Percentiles rank a stretch among this genome's conserved stretches.
phyloP scores from a whole-genome alignment of 2,797 vertebrate species.

The Trematomus bernacchii region DNA sequence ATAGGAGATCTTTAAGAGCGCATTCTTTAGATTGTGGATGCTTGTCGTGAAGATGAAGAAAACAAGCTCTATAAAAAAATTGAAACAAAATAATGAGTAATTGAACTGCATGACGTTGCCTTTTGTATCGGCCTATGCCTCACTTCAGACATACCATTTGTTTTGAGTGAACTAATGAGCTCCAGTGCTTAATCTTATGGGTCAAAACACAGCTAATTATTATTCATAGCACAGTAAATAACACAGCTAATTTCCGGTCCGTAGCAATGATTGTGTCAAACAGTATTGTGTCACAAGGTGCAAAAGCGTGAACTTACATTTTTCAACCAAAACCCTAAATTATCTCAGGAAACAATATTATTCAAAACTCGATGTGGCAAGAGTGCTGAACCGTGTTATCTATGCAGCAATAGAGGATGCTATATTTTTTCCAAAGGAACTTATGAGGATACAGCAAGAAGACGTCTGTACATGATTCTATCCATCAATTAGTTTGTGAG shows the following conservation, averaged over 20 bases:
- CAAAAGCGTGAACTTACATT: neutral
- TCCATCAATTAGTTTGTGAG: no score
- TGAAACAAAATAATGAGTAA: neutral
- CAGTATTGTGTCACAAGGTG: neutral
- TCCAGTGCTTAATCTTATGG: slow-evolving; percentile 5
- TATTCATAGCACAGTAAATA: slow-evolving; percentile 5
- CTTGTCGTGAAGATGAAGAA: neutral
- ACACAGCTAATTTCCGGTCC: no score
- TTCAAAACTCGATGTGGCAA: neutral
- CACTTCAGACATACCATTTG: slow-evolving; percentile 3
- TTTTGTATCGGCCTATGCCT: neutral
- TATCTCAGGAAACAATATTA: neutral
- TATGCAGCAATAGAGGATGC: neutral
- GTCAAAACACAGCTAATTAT: slow-evolving; percentile 22
- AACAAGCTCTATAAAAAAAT: neutral
- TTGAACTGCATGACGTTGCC: neutral
- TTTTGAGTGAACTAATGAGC: slow-evolving; percentile 28
- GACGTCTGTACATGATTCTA: no score
- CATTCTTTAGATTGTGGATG: neutral
- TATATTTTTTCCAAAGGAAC: neutral
- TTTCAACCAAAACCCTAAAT: neutral
- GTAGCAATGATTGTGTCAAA: neutral
- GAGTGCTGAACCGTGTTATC: neutral
- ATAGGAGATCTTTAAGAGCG: neutral
- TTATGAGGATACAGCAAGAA: no score